These are phyloP conservation scores for Gallinago undulata DNA, from an alignment of 2,113 vertebrate species.

Conservation along the genomic window DNA sequence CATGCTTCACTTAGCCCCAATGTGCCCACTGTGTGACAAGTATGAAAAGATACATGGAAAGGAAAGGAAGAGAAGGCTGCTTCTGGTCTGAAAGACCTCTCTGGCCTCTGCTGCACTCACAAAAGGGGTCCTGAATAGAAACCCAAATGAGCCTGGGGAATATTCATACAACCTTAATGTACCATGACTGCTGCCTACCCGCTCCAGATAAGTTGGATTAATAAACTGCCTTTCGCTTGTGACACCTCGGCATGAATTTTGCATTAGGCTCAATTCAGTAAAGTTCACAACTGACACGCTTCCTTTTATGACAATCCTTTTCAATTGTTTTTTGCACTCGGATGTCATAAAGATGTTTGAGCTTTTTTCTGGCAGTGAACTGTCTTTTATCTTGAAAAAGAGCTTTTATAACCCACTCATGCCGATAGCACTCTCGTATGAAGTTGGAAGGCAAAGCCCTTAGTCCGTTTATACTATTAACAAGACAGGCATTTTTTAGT, in stretches of 20 bases:
- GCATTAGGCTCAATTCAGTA: slow-evolving; percentile 60
- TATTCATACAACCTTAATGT: slow-evolving; percentile 12
- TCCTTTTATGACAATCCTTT: slow-evolving; percentile 48
- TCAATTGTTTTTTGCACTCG: slow-evolving; percentile 20
- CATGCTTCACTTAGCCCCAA: background rate
- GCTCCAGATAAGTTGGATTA: slow-evolving; percentile 39
- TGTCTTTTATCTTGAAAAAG: slow-evolving; percentile 60
- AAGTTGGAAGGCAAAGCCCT: slow-evolving; percentile 37
- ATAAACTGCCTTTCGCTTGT: slow-evolving; percentile 53
- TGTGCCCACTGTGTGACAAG: background rate
- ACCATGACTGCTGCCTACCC: slow-evolving; percentile 31
- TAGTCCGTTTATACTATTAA: slow-evolving; percentile 49
- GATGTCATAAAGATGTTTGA: slow-evolving; percentile 43
- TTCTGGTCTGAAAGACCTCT: background rate
- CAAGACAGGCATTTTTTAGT: slow-evolving; percentile 39
- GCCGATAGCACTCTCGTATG: slow-evolving; percentile 9
- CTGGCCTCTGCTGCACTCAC: background rate
- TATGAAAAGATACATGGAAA: background rate
- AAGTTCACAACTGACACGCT: slow-evolving; percentile 56
- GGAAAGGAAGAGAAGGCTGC: background rate
- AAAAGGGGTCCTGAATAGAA: background rate
- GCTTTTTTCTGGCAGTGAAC: slow-evolving; percentile 19
- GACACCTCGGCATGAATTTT: slow-evolving; percentile 64
- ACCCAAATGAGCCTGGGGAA: slow-evolving; percentile 12
- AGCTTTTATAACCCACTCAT: slow-evolving; percentile 52